Conservation (phyloP, 2,888 invertebrate species). For the Acronicta alni region DNA sequence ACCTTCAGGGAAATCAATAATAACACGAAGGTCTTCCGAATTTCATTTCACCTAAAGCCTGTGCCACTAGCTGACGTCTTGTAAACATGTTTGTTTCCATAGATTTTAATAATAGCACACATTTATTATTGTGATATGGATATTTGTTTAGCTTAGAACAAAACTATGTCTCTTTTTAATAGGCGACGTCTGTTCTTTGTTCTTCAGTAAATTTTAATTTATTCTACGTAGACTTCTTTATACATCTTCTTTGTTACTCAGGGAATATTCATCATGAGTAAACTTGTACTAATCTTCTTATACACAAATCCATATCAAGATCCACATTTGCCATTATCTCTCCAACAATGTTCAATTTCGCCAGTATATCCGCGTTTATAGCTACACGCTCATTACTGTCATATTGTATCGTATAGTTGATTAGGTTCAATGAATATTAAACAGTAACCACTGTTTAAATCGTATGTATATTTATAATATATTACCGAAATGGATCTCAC, state of each 20-base stretch:
- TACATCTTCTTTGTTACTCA: not conserved
- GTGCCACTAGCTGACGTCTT: conserved; percentile 24
- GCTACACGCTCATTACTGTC: not conserved
- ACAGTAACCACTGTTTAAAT: conserved; percentile 15
- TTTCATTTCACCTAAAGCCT: conserved; percentile 51
- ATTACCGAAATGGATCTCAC: conserved; percentile 6
- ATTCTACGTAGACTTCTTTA: not conserved
- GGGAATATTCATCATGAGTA: not conserved
- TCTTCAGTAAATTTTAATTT: conserved; percentile 3
- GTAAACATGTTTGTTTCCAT: conserved; percentile 56
- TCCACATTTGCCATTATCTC: conserved; percentile 8
- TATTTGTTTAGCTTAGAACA: conserved; percentile 10
- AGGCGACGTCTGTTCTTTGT: conserved; percentile 9
- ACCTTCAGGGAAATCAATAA: conserved; percentile 66
- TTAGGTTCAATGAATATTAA: conserved; percentile 36
- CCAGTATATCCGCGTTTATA: not conserved
- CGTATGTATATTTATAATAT: conserved; percentile 4
- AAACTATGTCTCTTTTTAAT: conserved; percentile 10
- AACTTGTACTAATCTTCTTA: not conserved
- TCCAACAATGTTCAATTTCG: conserved; percentile 8
- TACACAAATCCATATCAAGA: conserved; percentile 12
- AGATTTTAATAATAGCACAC: conserved; percentile 35
- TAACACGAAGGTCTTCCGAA: conserved; percentile 54
- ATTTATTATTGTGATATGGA: conserved; percentile 29
- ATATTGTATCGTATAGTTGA: conserved; percentile 16